Conservation (phyloP, 1,140 invertebrate species). For the Centruroides sculpturatus region DNA sequence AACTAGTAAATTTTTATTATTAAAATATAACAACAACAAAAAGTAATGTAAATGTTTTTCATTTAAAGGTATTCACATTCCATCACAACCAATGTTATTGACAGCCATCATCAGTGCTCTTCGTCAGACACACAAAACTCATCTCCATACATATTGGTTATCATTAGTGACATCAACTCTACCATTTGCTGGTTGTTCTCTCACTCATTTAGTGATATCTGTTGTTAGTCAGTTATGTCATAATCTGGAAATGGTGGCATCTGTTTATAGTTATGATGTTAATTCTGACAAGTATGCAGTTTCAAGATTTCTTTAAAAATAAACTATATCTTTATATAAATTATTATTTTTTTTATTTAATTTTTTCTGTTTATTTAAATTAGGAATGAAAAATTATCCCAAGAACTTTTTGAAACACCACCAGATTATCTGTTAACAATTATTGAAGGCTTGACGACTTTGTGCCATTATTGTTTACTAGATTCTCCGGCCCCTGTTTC, state of each 20-base stretch:
- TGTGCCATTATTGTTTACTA: slow-evolving; percentile 72
- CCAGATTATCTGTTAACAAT: slow-evolving; percentile 66
- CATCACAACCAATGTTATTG: slow-evolving; percentile 74
- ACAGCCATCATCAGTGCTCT: slow-evolving; percentile 64
- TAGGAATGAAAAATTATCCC: too few species aligned
- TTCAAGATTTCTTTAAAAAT: not conserved
- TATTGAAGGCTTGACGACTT: slow-evolving; percentile 63
- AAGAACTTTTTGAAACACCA: slow-evolving; percentile 26
- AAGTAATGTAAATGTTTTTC: not conserved
- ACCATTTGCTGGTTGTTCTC: slow-evolving; percentile 47
- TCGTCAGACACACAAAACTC: slow-evolving; percentile 37
- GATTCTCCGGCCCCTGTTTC: slow-evolving; percentile 41
- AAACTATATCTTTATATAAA: too few species aligned
- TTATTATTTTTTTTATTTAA: too few species aligned
- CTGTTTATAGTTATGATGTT: not conserved
- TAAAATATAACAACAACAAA: not conserved
- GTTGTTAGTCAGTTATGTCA: slow-evolving; percentile 68
- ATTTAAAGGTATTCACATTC: slow-evolving; percentile 43
- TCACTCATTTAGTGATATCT: slow-evolving; percentile 58
- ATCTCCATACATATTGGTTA: slow-evolving; percentile 65
- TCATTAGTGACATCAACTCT: slow-evolving; percentile 59
- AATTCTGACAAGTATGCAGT: not conserved
- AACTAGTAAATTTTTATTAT: too few species aligned
- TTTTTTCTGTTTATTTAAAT: too few species aligned
- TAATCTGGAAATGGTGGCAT: slow-evolving; percentile 49